These are phyloP conservation scores for Aix galericulata DNA, from an alignment of 2,113 vertebrate genomes.

Conservation along the genomic window DNA sequence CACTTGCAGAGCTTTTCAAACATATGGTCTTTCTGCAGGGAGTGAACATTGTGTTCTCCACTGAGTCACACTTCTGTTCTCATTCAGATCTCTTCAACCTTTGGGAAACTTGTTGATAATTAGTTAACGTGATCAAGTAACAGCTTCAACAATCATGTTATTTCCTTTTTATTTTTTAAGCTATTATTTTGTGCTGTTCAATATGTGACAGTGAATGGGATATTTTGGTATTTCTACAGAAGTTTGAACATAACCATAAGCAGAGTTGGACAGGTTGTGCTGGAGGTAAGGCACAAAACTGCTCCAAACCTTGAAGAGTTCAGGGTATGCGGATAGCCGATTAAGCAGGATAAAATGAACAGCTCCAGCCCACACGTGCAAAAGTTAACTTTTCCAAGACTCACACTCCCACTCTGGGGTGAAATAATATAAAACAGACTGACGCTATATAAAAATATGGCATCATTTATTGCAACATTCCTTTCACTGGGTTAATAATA, in stretches of 20 bases:
- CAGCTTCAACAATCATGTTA: neutral
- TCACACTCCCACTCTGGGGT: neutral
- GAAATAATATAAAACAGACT: conserved; percentile 39
- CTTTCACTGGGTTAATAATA: conserved; percentile 26
- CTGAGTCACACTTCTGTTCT: neutral
- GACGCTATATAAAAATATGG: neutral
- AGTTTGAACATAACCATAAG: neutral
- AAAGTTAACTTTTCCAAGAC: conserved; percentile 23
- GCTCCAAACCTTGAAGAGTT: neutral
- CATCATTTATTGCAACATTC: conserved; percentile 25
- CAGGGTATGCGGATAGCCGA: neutral
- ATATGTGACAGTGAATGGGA: neutral
- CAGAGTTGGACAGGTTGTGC: neutral
- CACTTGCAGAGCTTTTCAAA: neutral
- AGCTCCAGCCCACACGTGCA: neutral
- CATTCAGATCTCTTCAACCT: neutral
- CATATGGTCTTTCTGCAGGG: neutral
- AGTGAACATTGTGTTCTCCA: neutral
- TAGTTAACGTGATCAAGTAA: neutral
- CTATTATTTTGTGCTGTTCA: neutral
- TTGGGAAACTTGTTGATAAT: neutral
- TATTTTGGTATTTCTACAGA: neutral
- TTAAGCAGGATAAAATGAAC: neutral
- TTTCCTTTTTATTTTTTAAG: neutral
- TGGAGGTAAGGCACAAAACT: neutral